Evolutionary conservation across 1,140 invertebrate species (phyloP).

Genomic region (Aphidius gifuensis): DNA sequence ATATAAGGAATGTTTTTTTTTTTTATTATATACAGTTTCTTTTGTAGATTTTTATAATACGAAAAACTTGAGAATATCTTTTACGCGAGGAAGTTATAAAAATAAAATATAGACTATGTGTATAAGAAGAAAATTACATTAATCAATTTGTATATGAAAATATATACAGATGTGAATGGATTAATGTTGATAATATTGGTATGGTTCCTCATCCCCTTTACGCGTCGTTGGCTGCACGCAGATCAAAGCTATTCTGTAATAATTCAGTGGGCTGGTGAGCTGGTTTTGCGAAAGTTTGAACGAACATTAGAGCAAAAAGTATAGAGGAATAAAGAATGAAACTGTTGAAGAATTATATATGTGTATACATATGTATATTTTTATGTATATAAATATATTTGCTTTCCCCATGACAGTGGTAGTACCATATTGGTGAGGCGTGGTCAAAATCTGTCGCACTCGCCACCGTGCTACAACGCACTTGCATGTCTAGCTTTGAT

Average conservation of each 20-base stretch:
- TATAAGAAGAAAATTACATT: no score
- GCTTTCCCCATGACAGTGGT: constrained; percentile 12
- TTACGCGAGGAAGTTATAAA: no score
- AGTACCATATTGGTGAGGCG: constrained; percentile 53
- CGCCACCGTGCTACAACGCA: constrained; percentile 47
- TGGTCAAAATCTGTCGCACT: constrained; percentile 56
- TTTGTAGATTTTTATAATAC: no score
- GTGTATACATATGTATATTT: not conserved
- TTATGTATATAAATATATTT: constrained; percentile 8
- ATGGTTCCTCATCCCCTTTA: constrained; percentile 1
- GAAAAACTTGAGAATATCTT: no score
- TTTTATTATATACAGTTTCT: no score
- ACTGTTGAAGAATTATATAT: constrained; percentile 4
- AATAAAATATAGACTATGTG: no score
- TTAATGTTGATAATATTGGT: not conserved
- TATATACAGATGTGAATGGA: no score
- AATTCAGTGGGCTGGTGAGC: constrained; percentile 18
- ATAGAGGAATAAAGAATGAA: constrained; percentile 13
- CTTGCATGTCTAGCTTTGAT: constrained; percentile 6
- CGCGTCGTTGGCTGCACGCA: constrained; percentile 21
- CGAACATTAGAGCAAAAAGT: constrained; percentile 10
- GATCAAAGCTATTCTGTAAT: constrained; percentile 28
- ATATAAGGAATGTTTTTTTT: constrained; percentile 11
- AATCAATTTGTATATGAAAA: no score
- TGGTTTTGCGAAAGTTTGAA: not conserved